Conservation (phyloP, 2,113 vertebrate genomes). For the Isurus oxyrinchus region DNA sequence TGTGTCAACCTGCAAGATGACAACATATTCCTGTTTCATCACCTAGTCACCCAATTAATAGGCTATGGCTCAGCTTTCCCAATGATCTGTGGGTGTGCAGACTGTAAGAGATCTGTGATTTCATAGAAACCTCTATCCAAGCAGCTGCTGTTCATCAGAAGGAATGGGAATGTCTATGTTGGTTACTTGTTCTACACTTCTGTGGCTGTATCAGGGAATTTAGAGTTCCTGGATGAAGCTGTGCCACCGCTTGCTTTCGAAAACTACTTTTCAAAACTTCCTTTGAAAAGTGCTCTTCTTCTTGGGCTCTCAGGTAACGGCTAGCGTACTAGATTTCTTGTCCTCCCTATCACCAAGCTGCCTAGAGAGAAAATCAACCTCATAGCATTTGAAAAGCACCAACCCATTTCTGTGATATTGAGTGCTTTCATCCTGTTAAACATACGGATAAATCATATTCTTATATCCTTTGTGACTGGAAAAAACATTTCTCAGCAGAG, state of each 20-base stretch:
- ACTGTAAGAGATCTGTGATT: neutral
- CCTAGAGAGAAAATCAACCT: neutral
- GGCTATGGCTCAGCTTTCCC: neutral
- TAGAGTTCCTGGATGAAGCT: neutral
- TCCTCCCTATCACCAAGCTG: neutral
- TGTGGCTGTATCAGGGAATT: neutral
- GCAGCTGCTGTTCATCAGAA: neutral
- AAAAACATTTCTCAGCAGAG: neutral
- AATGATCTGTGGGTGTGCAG: neutral
- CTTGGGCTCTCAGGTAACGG: neutral
- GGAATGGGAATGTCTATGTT: neutral
- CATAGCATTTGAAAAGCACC: neutral
- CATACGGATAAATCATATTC: neutral
- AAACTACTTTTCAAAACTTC: neutral
- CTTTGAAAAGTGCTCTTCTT: neutral
- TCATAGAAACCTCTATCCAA: neutral
- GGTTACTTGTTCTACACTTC: neutral
- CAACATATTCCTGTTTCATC: neutral
- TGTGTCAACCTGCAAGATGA: neutral
- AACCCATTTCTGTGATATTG: neutral
- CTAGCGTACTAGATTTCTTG: neutral
- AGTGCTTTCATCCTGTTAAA: neutral
- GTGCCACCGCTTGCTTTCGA: no score
- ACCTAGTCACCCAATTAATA: neutral
- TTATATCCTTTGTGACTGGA: neutral